Evolutionary conservation across 2,113 vertebrate species (phyloP).

Genomic region (Micronycteris hirsuta): DNA sequence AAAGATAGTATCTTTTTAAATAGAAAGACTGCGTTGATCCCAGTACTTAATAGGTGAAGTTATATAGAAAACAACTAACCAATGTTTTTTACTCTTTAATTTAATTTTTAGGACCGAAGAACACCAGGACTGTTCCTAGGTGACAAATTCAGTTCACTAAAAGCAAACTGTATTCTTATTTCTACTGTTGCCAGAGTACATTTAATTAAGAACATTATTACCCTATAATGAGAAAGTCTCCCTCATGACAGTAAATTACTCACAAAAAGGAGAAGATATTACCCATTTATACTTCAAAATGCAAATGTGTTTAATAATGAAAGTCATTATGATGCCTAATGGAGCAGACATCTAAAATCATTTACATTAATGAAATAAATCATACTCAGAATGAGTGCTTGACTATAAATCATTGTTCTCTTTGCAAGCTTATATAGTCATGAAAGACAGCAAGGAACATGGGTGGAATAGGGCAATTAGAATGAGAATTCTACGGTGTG

Average conservation of each 20-base stretch:
- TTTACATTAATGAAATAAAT: conserved; percentile 42
- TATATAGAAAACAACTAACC: background rate
- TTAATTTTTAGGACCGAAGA: background rate
- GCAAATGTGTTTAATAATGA: conserved; percentile 38
- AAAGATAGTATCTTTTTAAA: background rate
- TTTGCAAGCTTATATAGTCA: background rate
- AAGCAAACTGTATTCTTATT: background rate
- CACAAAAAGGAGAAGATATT: conserved; percentile 18
- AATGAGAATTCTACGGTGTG: background rate
- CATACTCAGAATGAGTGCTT: background rate
- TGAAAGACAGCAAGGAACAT: background rate
- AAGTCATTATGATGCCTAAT: conserved; percentile 29
- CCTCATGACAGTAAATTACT: background rate
- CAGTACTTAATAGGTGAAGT: background rate
- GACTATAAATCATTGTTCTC: background rate
- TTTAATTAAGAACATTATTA: conserved; percentile 39
- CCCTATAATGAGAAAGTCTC: conserved; percentile 1
- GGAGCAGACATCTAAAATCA: background rate
- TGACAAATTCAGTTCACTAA: conserved; percentile 14
- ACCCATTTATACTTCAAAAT: conserved; percentile 31
- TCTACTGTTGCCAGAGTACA: background rate
- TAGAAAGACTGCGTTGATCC: background rate
- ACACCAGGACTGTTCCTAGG: background rate
- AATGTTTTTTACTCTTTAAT: background rate
- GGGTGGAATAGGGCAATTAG: background rate